Conservation (phyloP, 2,797 vertebrate genomes). For the Sciaenops ocellatus region DNA sequence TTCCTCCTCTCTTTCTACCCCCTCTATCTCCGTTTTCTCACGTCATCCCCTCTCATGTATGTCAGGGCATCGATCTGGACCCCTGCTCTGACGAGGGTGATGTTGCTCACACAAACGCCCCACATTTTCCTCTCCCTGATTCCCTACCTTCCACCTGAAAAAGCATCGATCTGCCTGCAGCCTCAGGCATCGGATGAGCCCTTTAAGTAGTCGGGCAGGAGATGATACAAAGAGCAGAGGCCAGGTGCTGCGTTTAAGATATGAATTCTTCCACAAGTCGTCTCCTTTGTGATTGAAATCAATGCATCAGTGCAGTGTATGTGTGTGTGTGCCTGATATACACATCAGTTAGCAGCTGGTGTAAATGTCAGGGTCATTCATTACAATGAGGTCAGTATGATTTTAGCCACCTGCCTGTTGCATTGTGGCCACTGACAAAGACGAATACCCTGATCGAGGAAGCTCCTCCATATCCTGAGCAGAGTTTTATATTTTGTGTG, state of each 20-base stretch:
- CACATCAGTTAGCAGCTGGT: slow-evolving; percentile 55
- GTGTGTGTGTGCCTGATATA: slow-evolving; percentile 45
- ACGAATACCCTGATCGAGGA: slow-evolving; percentile 8
- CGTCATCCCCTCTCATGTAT: slow-evolving; percentile 50
- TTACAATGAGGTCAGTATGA: slow-evolving; percentile 53
- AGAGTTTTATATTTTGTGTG: not conserved
- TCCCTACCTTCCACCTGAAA: slow-evolving; percentile 30
- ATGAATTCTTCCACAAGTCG: slow-evolving; percentile 28
- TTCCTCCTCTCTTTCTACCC: slow-evolving; percentile 10
- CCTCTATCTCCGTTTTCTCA: slow-evolving; percentile 21
- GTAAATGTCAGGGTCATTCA: slow-evolving; percentile 66
- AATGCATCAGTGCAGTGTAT: slow-evolving; percentile 35
- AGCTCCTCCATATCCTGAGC: not conserved
- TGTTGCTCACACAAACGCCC: slow-evolving; percentile 39
- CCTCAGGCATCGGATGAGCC: slow-evolving; percentile 40
- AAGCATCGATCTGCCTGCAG: slow-evolving; percentile 57
- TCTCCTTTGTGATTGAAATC: slow-evolving; percentile 31
- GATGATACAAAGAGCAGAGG: slow-evolving; percentile 7
- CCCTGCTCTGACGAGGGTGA: slow-evolving; percentile 17
- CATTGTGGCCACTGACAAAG: not conserved
- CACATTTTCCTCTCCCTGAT: slow-evolving; percentile 12
- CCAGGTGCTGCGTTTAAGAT: slow-evolving; percentile 56
- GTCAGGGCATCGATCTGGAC: slow-evolving; percentile 56
- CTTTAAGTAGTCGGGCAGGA: slow-evolving; percentile 31
- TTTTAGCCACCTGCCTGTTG: slow-evolving; percentile 26